Evolutionary conservation across 2,797 vertebrate genomes (phyloP).

Genomic region (Ctenopoma kingsleyae): DNA sequence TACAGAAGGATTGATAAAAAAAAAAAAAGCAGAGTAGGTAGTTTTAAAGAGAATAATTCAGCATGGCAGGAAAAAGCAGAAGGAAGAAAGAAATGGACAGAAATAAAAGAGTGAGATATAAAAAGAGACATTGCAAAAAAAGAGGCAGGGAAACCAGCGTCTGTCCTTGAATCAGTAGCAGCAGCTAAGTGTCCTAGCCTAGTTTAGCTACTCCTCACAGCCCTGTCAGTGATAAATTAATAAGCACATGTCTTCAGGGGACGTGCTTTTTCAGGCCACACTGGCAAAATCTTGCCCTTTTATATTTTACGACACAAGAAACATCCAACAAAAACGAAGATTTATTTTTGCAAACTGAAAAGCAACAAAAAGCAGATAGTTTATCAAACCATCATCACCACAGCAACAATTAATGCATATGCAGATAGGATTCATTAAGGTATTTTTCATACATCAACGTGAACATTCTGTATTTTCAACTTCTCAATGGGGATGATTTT

Average conservation of each 20-base stretch:
- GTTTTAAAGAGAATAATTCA: slow-evolving; percentile 4
- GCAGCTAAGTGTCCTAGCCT: slow-evolving; percentile 52
- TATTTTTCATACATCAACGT: too few species aligned
- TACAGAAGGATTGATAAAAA: slow-evolving; percentile 5
- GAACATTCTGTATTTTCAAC: too few species aligned
- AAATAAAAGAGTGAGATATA: slow-evolving; percentile 5
- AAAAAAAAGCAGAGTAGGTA: slow-evolving; percentile 4
- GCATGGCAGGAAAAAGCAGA: slow-evolving; percentile 3
- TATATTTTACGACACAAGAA: neutral
- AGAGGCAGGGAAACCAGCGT: slow-evolving; percentile 17
- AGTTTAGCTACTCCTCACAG: slow-evolving; percentile 56
- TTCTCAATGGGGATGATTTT: neutral
- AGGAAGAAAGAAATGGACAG: slow-evolving; percentile 7
- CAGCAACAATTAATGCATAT: neutral
- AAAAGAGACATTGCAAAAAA: neutral
- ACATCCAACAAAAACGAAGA: neutral
- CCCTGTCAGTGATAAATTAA: slow-evolving; percentile 70
- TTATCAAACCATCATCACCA: neutral
- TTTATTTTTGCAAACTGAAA: neutral
- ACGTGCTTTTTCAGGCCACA: slow-evolving; percentile 47
- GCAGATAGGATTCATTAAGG: too few species aligned
- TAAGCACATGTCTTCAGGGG: slow-evolving; percentile 64
- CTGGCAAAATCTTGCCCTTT: neutral
- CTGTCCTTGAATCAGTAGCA: slow-evolving; percentile 56
- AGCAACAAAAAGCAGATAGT: neutral